Evolutionary conservation across 2,797 vertebrate species (phyloP).

Genomic region (Simalia tracyae): DNA sequence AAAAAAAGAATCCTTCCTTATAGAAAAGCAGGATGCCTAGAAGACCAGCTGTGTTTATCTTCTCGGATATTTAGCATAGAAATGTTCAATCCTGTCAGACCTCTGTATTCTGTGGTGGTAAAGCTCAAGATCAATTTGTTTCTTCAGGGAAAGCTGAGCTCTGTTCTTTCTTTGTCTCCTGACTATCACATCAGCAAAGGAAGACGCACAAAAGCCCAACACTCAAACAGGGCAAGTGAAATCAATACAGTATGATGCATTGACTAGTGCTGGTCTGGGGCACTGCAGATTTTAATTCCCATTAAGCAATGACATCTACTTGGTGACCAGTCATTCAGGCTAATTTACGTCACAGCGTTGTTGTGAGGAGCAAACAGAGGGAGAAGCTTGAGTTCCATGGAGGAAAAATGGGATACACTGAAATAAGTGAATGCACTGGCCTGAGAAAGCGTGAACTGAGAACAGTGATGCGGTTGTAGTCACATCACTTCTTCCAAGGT

Average conservation of each 20-base stretch:
- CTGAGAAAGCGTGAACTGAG: neutral
- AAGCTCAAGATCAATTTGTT: neutral
- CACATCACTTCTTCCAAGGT: neutral
- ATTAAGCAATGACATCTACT: neutral
- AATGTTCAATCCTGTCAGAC: neutral
- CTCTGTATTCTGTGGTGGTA: neutral
- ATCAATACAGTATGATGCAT: neutral
- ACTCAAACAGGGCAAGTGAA: neutral
- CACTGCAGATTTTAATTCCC: neutral
- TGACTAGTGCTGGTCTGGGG: neutral
- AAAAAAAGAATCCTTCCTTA: neutral
- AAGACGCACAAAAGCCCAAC: neutral
- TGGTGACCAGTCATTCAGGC: neutral
- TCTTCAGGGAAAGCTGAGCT: neutral
- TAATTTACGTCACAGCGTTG: neutral
- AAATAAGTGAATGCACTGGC: neutral
- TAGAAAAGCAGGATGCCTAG: neutral
- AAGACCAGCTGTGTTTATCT: neutral
- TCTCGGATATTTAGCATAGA: neutral
- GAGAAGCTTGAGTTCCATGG: neutral
- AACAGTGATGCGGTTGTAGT: neutral
- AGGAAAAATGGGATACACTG: neutral
- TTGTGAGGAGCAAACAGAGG: neutral
- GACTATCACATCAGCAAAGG: neutral
- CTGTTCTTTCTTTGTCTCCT: neutral